Evolutionary conservation across 2,888 invertebrate genomes (phyloP), one percentile per base, ranked within the genome.

Genomic region (Leptinotarsa rubiginosa): DNA sequence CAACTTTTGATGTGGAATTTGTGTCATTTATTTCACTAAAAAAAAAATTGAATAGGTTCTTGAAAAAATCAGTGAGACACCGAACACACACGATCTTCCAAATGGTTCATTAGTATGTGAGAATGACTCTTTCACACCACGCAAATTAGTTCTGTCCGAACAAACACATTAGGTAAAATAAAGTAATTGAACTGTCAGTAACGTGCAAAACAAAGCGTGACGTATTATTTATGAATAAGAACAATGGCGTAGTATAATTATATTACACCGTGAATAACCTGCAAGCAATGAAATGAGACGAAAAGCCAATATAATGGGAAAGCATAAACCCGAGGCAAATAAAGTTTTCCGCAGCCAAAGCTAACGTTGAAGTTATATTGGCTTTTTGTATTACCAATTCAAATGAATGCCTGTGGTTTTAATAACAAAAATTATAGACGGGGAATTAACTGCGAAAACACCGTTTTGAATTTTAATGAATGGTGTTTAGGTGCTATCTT

Each of bases 381-480:
- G 20, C 47, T 56, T 59, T 56, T 69, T 47, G 68, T 47, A 56
- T 69, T 56, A 56, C 54, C 69, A 69, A 59, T 69, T 69, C 69
- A 69, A 69, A 69, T 69, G 54, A 69, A 69, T 22, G 47, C 41
- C 47, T 47, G 56, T 22, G 69, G 54, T 54, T 67, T 67, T 52
- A 68, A 56, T 69, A 69, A 69, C 56, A 47, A 56, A 68, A 52
- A 54, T 54, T 68, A 54, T 68, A 20, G 54, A 54, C 68, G 68
- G 25, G 47, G 56, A 56, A 69, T 69, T 69, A 69, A 62, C 50
- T 20, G 16, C 25, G 31, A 22, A 69, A 7, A 49, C n/a, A 62
- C 15, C 2, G 49, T 66, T 47, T 66, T 18, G 50, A 20, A 47
- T 66, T 20, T 50, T 15, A 50, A 31, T 22, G 31, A 31, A 62